A percentile compares a stretch with the other conserved stretches of the same genome.
Conservation (phyloP, 2,888 invertebrate species). For the Theristus sp. region DNA sequence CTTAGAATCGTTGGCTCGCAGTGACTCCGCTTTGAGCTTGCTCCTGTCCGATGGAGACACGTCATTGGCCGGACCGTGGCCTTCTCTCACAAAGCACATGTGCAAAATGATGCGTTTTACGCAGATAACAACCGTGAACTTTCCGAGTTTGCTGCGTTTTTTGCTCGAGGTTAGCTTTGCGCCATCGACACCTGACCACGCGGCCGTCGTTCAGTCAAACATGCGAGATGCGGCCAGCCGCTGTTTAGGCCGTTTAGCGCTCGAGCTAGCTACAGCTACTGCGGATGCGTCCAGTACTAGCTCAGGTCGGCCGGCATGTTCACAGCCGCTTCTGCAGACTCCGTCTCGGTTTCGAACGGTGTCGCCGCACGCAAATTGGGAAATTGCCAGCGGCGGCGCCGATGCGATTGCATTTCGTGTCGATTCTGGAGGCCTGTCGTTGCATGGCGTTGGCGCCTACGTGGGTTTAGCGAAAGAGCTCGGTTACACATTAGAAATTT, state of each 20-base stretch:
- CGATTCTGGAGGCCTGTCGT: constrained; percentile 65
- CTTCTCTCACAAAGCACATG: constrained; percentile 1
- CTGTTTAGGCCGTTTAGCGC: constrained; percentile 42
- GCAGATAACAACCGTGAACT: constrained; percentile 7
- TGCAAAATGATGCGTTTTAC: background rate
- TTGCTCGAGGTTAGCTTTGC: constrained; percentile 19
- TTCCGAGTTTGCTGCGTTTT: constrained; percentile 17
- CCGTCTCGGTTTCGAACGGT: constrained; percentile 58
- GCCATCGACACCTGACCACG: background rate
- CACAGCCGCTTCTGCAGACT: constrained; percentile 3
- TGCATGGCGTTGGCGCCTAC: constrained; percentile 74
- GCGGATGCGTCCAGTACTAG: background rate
- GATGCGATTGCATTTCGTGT: constrained; percentile 60
- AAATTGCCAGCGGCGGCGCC: constrained; percentile 88
- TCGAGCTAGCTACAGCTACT: constrained; percentile 43
- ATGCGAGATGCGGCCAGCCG: constrained; percentile 11
- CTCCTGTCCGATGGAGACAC: background rate
- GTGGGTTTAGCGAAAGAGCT: constrained; percentile 66
- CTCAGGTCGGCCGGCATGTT: too few relatives aligned
- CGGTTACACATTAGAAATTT: constrained; percentile 60
- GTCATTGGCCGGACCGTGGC: background rate
- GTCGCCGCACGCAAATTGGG: constrained; percentile 78
- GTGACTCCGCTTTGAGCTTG: constrained; percentile 9
- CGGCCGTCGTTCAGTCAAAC: constrained; percentile 1
- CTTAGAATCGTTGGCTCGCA: constrained; percentile 59